Base-by-base conservation (phyloP, 2,113 vertebrate genomes). In the Puma concolor region DNA sequence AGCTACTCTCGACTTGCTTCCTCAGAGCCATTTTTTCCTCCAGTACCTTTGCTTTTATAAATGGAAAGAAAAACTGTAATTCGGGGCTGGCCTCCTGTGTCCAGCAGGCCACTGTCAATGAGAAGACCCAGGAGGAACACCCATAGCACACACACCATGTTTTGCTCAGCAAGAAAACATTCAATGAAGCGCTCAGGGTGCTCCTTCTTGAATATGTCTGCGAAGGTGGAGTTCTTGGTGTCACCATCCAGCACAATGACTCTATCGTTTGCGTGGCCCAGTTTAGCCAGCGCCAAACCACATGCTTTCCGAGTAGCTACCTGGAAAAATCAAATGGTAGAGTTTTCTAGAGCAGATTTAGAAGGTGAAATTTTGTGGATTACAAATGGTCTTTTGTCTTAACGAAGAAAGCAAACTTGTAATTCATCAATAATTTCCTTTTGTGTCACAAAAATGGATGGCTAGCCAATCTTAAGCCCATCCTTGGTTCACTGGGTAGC, bases 121-220 rank as follows among this genome's bases (percentile, higher is more conserved):
- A 95, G 64, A 95, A 88, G 84, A 27, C 80, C 33, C 0, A 25
- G 69, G 38, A 85, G 64, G 31, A 27, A 14, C 1, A 9, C 11
- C 4, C 50, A 3, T 3, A 12, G 48, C 6, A 67, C 0, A 94
- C 95, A 76, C 92, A 99, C 99, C 99, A 99, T 99, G 95, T 99
- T 99, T 98, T 99, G 99, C 84, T 99, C 99, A 21, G 99, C 99
- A 33, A 99, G 99, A 93, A 99, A 99, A 81, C 99, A 99, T 95
- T 99, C 99, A 1, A 99, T 99, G 96, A 98, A 99, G 44, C 99
- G 99, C 1, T 99, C 99, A 4, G 99, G 99, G 88, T 99, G 98
- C 8, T 99, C 98, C 67, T 99, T 99, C 97, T 98, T 99, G 97
- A 99, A 99, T 36, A 98, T 98, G 2, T 99, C 99, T 0, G 99